Percentiles rank a stretch among this genome's conserved stretches.
These are phyloP conservation scores for Drosophila insularis DNA, from an alignment of 1,140 invertebrate species.

Conservation along the genomic window DNA sequence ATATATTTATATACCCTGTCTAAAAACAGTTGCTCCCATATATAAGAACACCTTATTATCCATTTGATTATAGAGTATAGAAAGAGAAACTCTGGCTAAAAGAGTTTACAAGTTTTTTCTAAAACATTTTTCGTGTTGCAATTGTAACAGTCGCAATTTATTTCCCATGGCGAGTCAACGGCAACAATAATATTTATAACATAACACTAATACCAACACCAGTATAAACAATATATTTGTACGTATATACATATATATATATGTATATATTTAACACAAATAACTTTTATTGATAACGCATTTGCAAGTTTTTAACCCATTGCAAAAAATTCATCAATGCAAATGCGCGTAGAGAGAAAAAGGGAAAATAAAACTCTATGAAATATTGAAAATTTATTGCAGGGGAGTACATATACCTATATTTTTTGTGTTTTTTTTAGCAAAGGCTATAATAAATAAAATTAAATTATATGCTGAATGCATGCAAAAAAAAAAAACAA, in stretches of 20 bases:
- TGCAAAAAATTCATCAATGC: slow-evolving; percentile 15
- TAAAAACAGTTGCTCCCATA: too few relatives aligned
- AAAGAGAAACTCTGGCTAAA: not conserved
- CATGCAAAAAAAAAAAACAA: not conserved
- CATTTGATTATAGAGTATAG: not conserved
- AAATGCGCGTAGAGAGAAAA: slow-evolving; percentile 39
- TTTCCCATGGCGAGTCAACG: slow-evolving; percentile 20
- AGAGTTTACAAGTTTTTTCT: not conserved
- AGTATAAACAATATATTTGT: slow-evolving; percentile 40
- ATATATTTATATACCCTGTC: too few relatives aligned
- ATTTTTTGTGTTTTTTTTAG: slow-evolving; percentile 29
- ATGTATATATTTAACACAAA: slow-evolving; percentile 26
- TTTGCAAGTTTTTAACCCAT: slow-evolving; percentile 44
- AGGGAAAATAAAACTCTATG: slow-evolving; percentile 24
- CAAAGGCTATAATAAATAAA: slow-evolving; percentile 66
- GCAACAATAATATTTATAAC: slow-evolving; percentile 3
- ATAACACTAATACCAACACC: slow-evolving; percentile 14
- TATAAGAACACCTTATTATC: not conserved
- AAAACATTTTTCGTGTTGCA: not conserved
- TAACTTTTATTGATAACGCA: slow-evolving; percentile 72
- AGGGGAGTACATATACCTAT: slow-evolving; percentile 22
- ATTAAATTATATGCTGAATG: slow-evolving; percentile 73
- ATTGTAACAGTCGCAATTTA: slow-evolving; percentile 32
- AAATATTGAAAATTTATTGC: slow-evolving; percentile 72
- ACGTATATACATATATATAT: not conserved